A percentile compares a stretch with the other conserved stretches of the same genome.
phyloP scores from a whole-genome alignment of 1,140 invertebrate species.

The Drosophila persimilis region DNA sequence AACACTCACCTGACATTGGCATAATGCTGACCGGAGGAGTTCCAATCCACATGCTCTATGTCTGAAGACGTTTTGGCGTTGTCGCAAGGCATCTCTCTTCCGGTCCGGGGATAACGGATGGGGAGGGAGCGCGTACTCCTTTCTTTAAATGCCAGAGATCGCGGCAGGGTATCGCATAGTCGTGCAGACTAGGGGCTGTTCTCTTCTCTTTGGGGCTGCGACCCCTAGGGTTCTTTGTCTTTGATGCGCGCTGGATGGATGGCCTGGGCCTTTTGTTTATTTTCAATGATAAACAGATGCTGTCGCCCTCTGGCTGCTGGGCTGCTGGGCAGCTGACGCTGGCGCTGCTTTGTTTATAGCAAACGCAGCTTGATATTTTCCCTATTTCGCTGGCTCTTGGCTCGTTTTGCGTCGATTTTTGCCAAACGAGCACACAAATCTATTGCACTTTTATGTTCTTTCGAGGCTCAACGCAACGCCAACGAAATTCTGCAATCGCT shows the following conservation, averaged over 20 bases:
- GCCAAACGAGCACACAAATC: slow-evolving; percentile 53
- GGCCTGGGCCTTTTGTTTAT: slow-evolving; percentile 57
- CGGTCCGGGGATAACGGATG: too few species aligned
- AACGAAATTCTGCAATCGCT: slow-evolving; percentile 20
- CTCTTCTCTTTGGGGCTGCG: slow-evolving; percentile 8
- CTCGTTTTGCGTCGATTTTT: slow-evolving; percentile 62
- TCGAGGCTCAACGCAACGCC: slow-evolving; percentile 40
- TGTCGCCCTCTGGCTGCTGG: slow-evolving; percentile 19
- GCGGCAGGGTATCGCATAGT: slow-evolving; percentile 32
- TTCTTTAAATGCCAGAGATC: not conserved
- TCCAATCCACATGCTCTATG: slow-evolving; percentile 82
- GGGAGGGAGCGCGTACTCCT: not conserved
- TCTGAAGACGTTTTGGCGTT: slow-evolving; percentile 79
- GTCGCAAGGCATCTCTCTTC: slow-evolving; percentile 72
- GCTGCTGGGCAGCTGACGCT: not conserved
- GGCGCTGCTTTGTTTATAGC: slow-evolving; percentile 59
- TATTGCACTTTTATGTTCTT: slow-evolving; percentile 66
- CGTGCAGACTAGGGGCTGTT: slow-evolving; percentile 11
- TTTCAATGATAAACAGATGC: slow-evolving; percentile 60
- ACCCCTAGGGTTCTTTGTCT: slow-evolving; percentile 33
- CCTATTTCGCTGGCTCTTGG: slow-evolving; percentile 38
- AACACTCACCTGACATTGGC: slow-evolving; percentile 78
- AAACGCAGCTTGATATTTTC: slow-evolving; percentile 15
- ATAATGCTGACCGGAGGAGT: slow-evolving; percentile 78
- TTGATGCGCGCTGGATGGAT: slow-evolving; percentile 31